Base-by-base conservation (phyloP, 2,797 vertebrate genomes). In the Echiichthys vipera region DNA sequence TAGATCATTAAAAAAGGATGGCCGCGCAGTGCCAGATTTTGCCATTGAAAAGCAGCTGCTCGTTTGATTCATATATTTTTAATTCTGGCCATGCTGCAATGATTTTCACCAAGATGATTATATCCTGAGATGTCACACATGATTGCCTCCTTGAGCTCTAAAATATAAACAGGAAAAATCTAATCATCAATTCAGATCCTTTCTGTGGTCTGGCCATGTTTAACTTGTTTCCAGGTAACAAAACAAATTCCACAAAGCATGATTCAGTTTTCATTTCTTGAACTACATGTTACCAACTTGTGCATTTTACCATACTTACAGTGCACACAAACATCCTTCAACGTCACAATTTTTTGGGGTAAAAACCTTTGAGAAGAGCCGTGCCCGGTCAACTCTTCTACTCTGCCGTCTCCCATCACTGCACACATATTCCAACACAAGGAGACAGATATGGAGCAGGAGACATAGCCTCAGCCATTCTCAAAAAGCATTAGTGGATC, bases 381-480 rank as follows among this genome's bases (percentile, higher is more conserved):
- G 22, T 5, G 10, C 39, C 71, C 32, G 7, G 37, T 77, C 66
- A 34, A 34, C 57, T 64, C 59, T 27, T 63, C 71, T 50, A 27
- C 47, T 36, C 62, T 0, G 61, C 50, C 6, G 0, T 37, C 61
- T 70, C 71, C 29, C 49, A 82, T 87, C 55, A 54, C 47, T 32
- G 66, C 70, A 54, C 30, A 49, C 27, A 42, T 36, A 49, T 27
- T 9, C 50, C 29, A 29, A 89, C 18, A 27, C 29, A 53, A 86
- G 24, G 40, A 84, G 89, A 89, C 84, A 87, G 82, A 91, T 81
- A 78, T 82, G 66, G 83, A 86, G 65, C 86, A 85, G 74, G 62
- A 78, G 76, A 84, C 75, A 15, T 2, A 18, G 70, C 65, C 62
- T 34, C 42, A 59, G 63, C n/a, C 25, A 0, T 5, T 56, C 5